phyloP scores from a whole-genome alignment of 2,888 invertebrate species.

The Nomada ferruginata region DNA sequence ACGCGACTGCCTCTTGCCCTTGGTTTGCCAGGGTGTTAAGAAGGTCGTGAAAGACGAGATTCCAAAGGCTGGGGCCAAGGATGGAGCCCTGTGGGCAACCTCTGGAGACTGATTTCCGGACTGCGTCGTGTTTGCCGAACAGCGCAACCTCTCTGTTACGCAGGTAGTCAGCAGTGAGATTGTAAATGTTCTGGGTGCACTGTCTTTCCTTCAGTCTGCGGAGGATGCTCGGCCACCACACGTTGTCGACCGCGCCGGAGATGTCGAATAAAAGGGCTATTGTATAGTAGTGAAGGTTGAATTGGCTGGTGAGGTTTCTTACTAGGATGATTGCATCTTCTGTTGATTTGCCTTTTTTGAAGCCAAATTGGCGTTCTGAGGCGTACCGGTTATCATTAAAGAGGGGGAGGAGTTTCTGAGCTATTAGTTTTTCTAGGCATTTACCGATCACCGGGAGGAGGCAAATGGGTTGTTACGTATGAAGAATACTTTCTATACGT shows the following conservation, averaged over 20 bases:
- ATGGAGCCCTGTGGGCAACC: conserved; percentile 20
- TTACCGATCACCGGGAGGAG: not conserved
- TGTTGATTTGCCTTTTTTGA: not conserved
- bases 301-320: not conserved
- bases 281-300: not conserved
- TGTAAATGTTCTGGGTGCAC: not conserved
- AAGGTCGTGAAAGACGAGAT: not conserved
- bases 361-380: not conserved
- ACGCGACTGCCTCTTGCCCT: not conserved
- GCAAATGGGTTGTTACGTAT: too few relatives aligned
- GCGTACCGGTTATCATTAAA: not conserved
- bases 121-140: not conserved
- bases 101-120: not conserved
- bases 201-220: not conserved
- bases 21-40: not conserved
- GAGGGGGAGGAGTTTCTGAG: not conserved
- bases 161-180: not conserved
- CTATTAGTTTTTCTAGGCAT: not conserved
- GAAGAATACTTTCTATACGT: too few relatives aligned
- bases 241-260: not conserved
- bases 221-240: not conserved
- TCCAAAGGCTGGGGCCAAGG: not conserved
- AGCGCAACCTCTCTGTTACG: not conserved
- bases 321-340: not conserved
- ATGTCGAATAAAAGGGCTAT: not conserved